Evolutionary conservation across 2,113 vertebrate species (phyloP), one percentile per base, ranked within the genome.

Genomic region (Pedetes capensis): DNA sequence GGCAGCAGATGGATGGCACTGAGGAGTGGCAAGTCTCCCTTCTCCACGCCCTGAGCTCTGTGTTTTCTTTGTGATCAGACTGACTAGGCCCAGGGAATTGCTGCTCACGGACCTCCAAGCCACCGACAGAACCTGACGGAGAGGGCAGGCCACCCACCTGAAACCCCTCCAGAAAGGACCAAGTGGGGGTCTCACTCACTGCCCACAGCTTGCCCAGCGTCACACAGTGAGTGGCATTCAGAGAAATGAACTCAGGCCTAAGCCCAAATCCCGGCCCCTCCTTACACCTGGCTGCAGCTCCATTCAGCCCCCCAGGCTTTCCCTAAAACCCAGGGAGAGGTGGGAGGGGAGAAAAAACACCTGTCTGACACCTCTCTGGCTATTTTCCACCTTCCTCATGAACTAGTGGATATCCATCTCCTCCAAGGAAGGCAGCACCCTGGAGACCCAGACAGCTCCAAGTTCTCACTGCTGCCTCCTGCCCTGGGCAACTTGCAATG

Each of bases 71-170:
- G 6, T 8, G 27, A 22, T 11, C 7, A 49, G 49, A 11, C 2
- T 5, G 1, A 69, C 27, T n/a, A 42, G 42, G 11, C 3, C 17
- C 10, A 64, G 12, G 25, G 42, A 64, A 29, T 29, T 44, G 49
- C 20, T 84, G 61, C 25, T 42, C n/a, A 69, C 49, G 12, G 8
- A 9, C 53, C 8, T 1, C 37, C 69, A 49, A 39, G 53, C 22
- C 25, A 0, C 18, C 37, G 1, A 0, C 3, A 8, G 32, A 39
- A 49, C 32, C 57, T 8, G 0, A 6, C 29, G 12, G 44, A 20
- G 14, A 18, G 8, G 47, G 16, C 10, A 61, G 37, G 71, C 42
- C 14, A 0, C 68, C 11, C 29, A 22, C 66, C 37, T 9, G 39
- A 47, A 71, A 42, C 3, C 1, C 7, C 1, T 1, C 14, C 55